phyloP scores from a whole-genome alignment of 1,140 invertebrate species.

The Lepidostoma basale region DNA sequence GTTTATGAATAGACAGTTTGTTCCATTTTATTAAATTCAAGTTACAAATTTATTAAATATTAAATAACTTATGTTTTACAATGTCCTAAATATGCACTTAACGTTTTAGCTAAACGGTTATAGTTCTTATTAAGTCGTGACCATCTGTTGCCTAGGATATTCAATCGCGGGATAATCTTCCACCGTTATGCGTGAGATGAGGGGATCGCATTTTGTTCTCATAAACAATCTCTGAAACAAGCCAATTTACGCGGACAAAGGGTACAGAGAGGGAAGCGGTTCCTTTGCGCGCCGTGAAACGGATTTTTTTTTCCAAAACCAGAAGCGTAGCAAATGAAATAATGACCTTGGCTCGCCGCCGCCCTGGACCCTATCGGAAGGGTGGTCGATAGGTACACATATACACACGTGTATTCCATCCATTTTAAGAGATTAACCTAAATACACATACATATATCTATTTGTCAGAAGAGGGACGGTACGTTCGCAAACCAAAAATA shows the following conservation, averaged over 20 bases:
- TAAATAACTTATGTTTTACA: too few species aligned
- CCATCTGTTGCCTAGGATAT: constrained; percentile 1
- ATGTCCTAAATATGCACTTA: too few species aligned
- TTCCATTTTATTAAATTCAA: too few species aligned
- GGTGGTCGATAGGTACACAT: too few species aligned
- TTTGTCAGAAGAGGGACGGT: too few species aligned
- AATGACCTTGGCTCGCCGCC: constrained; percentile 35
- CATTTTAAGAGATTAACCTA: too few species aligned
- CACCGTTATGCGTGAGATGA: constrained; percentile 16
- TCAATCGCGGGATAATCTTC: constrained; percentile 6
- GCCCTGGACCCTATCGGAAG: background rate
- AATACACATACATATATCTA: too few species aligned
- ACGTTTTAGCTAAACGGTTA: background rate
- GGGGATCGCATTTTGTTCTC: background rate
- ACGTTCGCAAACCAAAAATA: too few species aligned
- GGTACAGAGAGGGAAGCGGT: background rate
- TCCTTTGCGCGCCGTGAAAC: constrained; percentile 29
- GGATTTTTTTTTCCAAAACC: constrained; percentile 42
- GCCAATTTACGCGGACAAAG: constrained; percentile 27
- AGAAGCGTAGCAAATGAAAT: constrained; percentile 45
- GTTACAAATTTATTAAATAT: too few species aligned
- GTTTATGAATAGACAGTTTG: too few species aligned
- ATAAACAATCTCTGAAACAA: constrained; percentile 30
- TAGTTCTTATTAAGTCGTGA: background rate
- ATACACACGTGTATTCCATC: too few species aligned